phyloP scores from a whole-genome alignment of 2,888 invertebrate species.

The Apodemia hepburni region DNA sequence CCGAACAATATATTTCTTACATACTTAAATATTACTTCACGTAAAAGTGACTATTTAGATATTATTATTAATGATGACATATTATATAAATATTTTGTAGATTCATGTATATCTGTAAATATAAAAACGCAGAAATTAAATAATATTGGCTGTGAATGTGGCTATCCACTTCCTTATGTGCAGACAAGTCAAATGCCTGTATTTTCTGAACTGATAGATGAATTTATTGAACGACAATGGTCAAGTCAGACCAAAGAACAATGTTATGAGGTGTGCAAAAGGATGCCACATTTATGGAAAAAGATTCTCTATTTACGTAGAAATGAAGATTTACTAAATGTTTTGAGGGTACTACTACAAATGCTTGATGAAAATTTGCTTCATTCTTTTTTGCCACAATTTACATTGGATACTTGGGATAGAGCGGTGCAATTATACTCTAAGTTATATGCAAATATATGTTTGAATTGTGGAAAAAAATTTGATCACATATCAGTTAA shows the following conservation, averaged over 20 bases:
- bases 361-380: constrained; percentile 79
- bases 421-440: constrained; percentile 75
- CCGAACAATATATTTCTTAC: constrained; percentile 65
- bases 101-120: constrained; percentile 80
- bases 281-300: constrained; percentile 83
- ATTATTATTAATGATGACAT: constrained; percentile 57
- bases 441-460: constrained; percentile 77
- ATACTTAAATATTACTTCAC: constrained; percentile 52
- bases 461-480: constrained; percentile 81
- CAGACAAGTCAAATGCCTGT: constrained; percentile 60
- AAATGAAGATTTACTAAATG: constrained; percentile 70
- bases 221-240: constrained; percentile 76
- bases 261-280: constrained; percentile 75
- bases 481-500: constrained; percentile 65
- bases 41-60: constrained; percentile 48
- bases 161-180: constrained; percentile 78
- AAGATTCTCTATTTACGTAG: constrained; percentile 74
- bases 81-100: constrained; percentile 74
- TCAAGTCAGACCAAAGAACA: constrained; percentile 58
- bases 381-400: constrained; percentile 72
- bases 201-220: constrained; percentile 78
- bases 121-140: constrained; percentile 54
- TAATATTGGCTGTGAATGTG: constrained; percentile 79
- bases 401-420: constrained; percentile 82
- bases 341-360: constrained; percentile 80